Base-by-base conservation (phyloP, 2,888 invertebrate genomes). In the Morpho helenor region DNA sequence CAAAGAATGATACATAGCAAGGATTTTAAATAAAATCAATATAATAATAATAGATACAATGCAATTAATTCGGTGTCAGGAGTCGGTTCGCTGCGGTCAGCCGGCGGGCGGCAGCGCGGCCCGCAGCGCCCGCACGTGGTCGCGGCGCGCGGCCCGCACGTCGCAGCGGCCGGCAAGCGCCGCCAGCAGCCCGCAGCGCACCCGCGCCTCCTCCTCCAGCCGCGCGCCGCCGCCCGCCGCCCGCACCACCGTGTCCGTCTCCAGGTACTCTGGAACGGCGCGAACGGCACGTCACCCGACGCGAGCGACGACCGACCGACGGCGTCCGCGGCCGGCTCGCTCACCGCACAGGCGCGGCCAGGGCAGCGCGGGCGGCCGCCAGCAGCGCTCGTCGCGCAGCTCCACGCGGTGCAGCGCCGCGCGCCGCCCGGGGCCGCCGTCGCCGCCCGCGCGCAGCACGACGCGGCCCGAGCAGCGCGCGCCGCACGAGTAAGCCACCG, bases 341-440 rank as follows among this genome's bases (percentile, higher is more conserved):
- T n/a, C 58, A 80, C 80, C 77, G 49, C 80, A 80, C 7, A 72
- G 41, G 0, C 43, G 56, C n/a, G 73, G 74, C 80, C 79, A 80
- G 8, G 73, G 66, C 60, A 78, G 62, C 59, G 74, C 63, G 61
- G 75, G 76, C 68, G 64, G 65, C 9, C 10, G 45, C 39, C 56
- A 8, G 71, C 79, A 82, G 57, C 66, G 66, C 45, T 8, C 9
- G 61, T 71, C 70, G 23, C 6, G 23, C 39, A 75, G 59, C 7
- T 9, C 40, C 54, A 78, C 68, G 58, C 64, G 65, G 65, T 77
- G 74, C 55, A 39, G 56, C 65, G 64, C 52, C 62, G 58, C 65
- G 54, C 64, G 67, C 66, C 65, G 67, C 41, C 43, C 31, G 31
- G 31, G 60, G 39, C 56, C 58, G 56, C 54, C 57, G 43, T 62